These are phyloP conservation scores for Tetragonula clypearis DNA, from an alignment of 1,140 invertebrate species.

Conservation along the genomic window DNA sequence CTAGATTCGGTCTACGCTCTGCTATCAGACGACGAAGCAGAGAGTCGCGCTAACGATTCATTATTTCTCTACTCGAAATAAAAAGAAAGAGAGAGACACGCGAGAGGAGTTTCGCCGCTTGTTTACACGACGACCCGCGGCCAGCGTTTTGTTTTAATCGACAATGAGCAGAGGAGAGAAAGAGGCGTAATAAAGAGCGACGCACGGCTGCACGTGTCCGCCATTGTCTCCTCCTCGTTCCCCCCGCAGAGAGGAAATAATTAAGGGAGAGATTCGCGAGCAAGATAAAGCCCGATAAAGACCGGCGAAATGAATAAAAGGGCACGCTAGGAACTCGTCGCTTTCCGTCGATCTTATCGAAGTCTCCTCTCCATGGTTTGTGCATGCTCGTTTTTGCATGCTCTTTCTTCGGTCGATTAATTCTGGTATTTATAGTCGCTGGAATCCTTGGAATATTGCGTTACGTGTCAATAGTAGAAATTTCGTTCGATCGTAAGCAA, in stretches of 20 bases:
- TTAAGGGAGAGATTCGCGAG: constrained; percentile 74
- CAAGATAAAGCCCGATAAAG: constrained; percentile 66
- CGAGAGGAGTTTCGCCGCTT: constrained; percentile 14
- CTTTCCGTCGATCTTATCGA: constrained; percentile 34
- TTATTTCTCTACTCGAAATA: constrained; percentile 38
- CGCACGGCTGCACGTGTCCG: constrained; percentile 70
- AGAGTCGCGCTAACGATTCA: constrained; percentile 53
- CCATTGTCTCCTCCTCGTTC: constrained; percentile 62
- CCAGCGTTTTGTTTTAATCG: constrained; percentile 74
- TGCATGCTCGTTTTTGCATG: neutral
- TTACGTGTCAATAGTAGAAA: neutral
- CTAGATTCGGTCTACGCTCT: neutral
- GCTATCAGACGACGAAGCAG: constrained; percentile 1
- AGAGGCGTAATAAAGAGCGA: constrained; percentile 59
- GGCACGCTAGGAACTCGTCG: constrained; percentile 9
- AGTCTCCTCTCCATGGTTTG: neutral
- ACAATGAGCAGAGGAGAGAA: constrained; percentile 62
- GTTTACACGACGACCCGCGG: constrained; percentile 60
- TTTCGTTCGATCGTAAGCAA: neutral
- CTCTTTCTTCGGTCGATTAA: neutral
- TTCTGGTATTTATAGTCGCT: too few relatives aligned
- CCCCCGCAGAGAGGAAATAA: constrained; percentile 72
- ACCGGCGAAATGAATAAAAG: constrained; percentile 26
- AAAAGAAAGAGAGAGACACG: constrained; percentile 4
- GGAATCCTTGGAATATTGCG: neutral